Percentiles rank a stretch among this genome's conserved stretches.
phyloP scores from a whole-genome alignment of 2,888 invertebrate genomes.

The Busseola fusca region DNA sequence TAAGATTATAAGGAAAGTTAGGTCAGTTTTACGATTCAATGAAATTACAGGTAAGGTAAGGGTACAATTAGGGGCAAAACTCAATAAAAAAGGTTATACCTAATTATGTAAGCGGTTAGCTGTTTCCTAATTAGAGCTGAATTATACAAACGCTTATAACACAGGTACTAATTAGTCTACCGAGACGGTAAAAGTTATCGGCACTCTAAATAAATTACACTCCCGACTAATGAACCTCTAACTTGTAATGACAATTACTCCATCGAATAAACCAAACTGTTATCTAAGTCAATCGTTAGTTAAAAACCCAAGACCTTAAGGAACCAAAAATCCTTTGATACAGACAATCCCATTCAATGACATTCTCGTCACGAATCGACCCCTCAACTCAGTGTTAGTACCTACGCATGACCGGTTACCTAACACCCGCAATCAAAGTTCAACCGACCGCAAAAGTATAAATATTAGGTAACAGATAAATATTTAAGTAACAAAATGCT shows the following conservation, averaged over 20 bases:
- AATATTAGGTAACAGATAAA: constrained; percentile 57
- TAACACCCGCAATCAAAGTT: constrained; percentile 39
- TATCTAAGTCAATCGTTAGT: constrained; percentile 5
- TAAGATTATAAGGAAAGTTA: too few relatives aligned
- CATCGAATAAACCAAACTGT: background rate
- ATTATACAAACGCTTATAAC: background rate
- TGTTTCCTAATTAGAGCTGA: background rate
- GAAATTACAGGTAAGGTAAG: too few relatives aligned
- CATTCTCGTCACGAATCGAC: constrained; percentile 46
- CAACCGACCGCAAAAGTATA: constrained; percentile 36
- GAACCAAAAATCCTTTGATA: constrained; percentile 23
- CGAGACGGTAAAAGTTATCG: background rate
- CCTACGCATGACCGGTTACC: constrained; percentile 20
- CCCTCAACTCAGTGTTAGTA: constrained; percentile 23
- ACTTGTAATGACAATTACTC: background rate
- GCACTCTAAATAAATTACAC: background rate
- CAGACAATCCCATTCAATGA: constrained; percentile 34
- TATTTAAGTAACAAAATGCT: constrained; percentile 56
- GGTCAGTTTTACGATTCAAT: too few relatives aligned
- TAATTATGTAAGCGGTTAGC: background rate
- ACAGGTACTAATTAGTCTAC: background rate
- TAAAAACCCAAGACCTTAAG: constrained; percentile 9
- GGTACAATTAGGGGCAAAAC: background rate
- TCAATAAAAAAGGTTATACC: background rate
- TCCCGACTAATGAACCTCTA: background rate